These are phyloP conservation scores for Chunga burmeisteri DNA, from an alignment of 2,113 vertebrate species.

Conservation along the genomic window DNA sequence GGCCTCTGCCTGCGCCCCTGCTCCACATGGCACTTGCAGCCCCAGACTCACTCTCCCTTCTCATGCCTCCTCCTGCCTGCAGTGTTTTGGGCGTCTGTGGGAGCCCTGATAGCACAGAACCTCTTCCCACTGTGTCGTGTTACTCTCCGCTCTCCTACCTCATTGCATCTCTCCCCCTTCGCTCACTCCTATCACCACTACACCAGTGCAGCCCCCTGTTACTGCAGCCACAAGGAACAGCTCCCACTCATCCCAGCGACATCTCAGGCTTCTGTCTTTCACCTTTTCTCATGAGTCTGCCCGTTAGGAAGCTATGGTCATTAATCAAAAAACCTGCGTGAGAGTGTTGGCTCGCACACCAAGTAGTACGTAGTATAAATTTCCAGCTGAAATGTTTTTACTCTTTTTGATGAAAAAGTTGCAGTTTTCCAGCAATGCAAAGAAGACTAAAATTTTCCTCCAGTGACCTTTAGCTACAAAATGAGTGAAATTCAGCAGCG, in stretches of 20 bases:
- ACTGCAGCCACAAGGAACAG: not conserved
- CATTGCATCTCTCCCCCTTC: rapidly evolving
- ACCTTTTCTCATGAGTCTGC: not conserved
- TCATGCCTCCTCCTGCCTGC: rapidly evolving
- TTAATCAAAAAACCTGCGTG: rapidly evolving
- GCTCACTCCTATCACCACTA: not conserved
- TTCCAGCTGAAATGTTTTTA: not conserved
- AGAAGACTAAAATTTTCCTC: not conserved
- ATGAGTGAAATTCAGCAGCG: not conserved
- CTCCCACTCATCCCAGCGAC: too few species aligned
- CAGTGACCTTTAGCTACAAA: not conserved
- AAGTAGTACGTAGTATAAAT: rapidly evolving
- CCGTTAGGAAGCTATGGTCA: rapidly evolving
- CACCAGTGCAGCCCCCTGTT: not conserved
- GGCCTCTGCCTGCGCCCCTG: rapidly evolving
- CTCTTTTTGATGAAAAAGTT: not conserved
- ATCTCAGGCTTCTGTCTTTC: not conserved
- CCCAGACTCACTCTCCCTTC: not conserved
- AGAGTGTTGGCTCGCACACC: rapidly evolving
- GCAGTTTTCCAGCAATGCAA: not conserved
- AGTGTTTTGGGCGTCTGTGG: not conserved
- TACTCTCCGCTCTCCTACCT: not conserved
- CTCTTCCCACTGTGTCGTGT: not conserved
- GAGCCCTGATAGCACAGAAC: rapidly evolving
- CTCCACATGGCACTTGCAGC: rapidly evolving